phyloP scores from a whole-genome alignment of 2,797 vertebrate genomes.

The Aplochiton taeniatus region DNA sequence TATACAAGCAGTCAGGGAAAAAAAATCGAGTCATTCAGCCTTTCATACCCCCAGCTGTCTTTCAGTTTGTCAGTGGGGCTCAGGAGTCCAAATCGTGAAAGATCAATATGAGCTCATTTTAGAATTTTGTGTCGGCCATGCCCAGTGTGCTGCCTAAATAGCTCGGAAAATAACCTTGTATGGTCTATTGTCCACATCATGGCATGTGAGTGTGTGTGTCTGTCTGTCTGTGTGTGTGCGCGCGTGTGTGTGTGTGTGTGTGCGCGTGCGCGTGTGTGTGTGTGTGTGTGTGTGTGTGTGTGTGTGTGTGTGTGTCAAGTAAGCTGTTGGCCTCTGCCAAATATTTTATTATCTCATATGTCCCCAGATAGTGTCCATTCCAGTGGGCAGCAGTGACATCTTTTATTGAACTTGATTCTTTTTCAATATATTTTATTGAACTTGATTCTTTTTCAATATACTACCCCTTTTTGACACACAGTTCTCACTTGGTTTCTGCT shows the following conservation, averaged over 20 bases:
- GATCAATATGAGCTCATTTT: constrained; percentile 39
- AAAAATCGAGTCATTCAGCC: no score
- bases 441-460: constrained; percentile 50
- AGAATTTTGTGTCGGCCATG: constrained; percentile 26
- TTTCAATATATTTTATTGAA: constrained; percentile 43
- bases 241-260: not conserved
- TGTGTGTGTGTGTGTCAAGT: not conserved
- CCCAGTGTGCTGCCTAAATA: no score
- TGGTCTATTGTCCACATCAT: no score
- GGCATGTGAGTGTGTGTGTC: not conserved
- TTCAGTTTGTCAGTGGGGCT: constrained; percentile 7
- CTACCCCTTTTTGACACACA: constrained; percentile 6
- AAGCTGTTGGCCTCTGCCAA: not conserved
- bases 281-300: not conserved
- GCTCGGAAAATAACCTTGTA: no score
- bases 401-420: constrained; percentile 38
- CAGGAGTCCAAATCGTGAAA: not conserved
- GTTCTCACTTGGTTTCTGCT: constrained; percentile 27
- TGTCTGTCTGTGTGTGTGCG: constrained; percentile 5
- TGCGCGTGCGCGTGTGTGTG: not conserved
- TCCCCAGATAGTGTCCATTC: constrained; percentile 3
- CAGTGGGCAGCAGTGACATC: not conserved
- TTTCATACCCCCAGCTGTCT: not conserved
- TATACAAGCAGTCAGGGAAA: no score
- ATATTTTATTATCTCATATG: not conserved